Conservation (phyloP, 2,797 vertebrate genomes). For the Myiothlypis coronata region DNA sequence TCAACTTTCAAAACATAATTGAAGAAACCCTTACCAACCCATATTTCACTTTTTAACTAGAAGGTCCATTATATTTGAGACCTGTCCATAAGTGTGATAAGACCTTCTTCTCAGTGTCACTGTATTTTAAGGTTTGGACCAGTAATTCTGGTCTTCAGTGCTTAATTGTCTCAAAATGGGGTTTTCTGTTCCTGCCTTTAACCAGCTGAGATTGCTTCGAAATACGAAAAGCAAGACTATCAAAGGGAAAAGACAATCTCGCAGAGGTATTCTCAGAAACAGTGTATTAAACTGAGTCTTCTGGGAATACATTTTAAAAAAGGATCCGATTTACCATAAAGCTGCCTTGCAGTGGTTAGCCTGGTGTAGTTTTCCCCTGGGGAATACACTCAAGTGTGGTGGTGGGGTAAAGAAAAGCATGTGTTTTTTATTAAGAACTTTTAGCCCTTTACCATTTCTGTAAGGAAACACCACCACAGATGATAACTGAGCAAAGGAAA, state of each 20-base stretch:
- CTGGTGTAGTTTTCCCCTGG: constrained; percentile 58
- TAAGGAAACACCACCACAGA: constrained; percentile 64
- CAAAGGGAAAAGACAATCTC: constrained; percentile 50
- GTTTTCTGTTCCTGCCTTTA: neutral
- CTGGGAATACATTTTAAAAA: constrained; percentile 55
- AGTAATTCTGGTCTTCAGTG: neutral
- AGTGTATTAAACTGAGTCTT: constrained; percentile 39
- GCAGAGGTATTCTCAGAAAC: constrained; percentile 64
- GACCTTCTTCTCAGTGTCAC: neutral
- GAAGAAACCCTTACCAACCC: neutral
- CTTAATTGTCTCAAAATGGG: neutral
- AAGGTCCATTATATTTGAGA: neutral
- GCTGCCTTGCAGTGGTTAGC: constrained; percentile 60
- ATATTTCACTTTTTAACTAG: neutral
- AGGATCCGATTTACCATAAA: constrained; percentile 52
- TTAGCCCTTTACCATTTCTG: constrained; percentile 68
- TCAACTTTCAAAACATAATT: neutral
- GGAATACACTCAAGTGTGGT: constrained; percentile 60
- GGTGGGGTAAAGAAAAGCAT: constrained; percentile 64
- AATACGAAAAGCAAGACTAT: constrained; percentile 35
- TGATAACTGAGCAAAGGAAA: constrained; percentile 66
- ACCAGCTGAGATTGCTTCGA: constrained; percentile 11
- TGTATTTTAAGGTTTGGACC: neutral
- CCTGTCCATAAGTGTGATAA: neutral
- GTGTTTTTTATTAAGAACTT: constrained; percentile 74